Evolutionary conservation across 2,797 vertebrate species (phyloP), one percentile per base, ranked within the genome.

Genomic region (Avahi laniger): DNA sequence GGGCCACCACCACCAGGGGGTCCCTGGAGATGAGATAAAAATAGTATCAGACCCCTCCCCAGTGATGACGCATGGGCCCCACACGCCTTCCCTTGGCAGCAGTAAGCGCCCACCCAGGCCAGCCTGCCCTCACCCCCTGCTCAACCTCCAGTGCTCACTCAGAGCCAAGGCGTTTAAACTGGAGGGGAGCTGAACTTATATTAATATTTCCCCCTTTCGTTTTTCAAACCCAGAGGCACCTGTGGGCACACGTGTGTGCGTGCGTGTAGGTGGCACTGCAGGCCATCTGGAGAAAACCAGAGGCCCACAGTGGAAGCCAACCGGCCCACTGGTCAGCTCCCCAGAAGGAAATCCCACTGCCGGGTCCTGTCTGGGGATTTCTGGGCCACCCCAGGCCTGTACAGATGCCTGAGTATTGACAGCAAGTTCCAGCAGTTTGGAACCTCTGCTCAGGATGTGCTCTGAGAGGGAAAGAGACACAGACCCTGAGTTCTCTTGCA

Each of bases 1-100:
- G 99, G 99, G 76, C 99, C 99, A 8, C 99, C 99, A n/a, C 99
- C 99, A 30, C 99, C 99, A 46, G 99, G 99, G 41, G 99, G 99
- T 96, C 99, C 99, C 99, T 99, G 96, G 0, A 69, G 81, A 98
- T 73, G 96, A 98, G 87, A 96, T 83, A 5, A 96, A 95, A 93
- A 0, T 87, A 70, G 50, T 52, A 76, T 96, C 52, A 96, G 95
- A 95, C 35, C 63, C 80, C n/a, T n/a, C 57, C 67, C 69, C 1
- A 2, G 67, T 28, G 70, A 52, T 30, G 82, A 48, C 33, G 91
- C 10, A 79, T 18, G 6, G 95, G 94, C 88, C 46, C 83, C 33
- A 69, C 12, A 15, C 30, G 41, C 81, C 88, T 81, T 78, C 35
- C 52, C 57, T 48, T 7, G 57, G 50, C 95, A 96, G 92, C 86